Evolutionary conservation across 1,140 invertebrate species (phyloP), one percentile per base, ranked within the genome.

Genomic region (Proctacanthus coquilletti): DNA sequence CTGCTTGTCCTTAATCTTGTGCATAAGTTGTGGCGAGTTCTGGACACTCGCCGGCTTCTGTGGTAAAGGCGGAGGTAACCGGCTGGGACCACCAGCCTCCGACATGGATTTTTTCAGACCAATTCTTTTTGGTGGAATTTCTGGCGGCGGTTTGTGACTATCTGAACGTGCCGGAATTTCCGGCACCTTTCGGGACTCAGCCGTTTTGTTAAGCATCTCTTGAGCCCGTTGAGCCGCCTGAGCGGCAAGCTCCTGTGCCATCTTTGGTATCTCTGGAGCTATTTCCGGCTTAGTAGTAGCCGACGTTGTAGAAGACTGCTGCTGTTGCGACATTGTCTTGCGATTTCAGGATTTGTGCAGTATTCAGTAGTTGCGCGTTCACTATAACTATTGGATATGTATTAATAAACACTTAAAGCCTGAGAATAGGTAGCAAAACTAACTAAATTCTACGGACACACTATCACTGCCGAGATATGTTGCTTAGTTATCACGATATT

Each of bases 111-210:
- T 59, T 31, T 60, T 60, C 0, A 60, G 38, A 21, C 56, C 60
- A 13, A 55, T 49, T 0, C 57, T 52, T 33, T 60, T 60, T 4
- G 57, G 57, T 10, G 57, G 57, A 39, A 60, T 60, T 38, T 60
- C 57, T 0, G 57, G 57, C 15, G 57, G 54, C 10, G 49, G 49
- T 1, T 47, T 31, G 3, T 54, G 45, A 30, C 46, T 46, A 36
- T 53, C 41, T 5, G 53, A 51, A 15, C 57, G 46, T 10, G 55
- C 54, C n/a, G 57, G 57, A 25, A 60, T 56, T 3, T 53, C 55
- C 5, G 57, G 57, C 31, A 58, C 56, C 18, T 53, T 53, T 34
- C 41, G 42, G 4, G 18, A 15, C 8, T 32, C 30, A 17, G 30
- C 13, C 6, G 14, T 20, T 5, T 35, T 35, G 18, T 43, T 38